A percentile compares a stretch with the other conserved stretches of the same genome.
These are phyloP conservation scores for Bombus superbus DNA, from an alignment of 1,140 invertebrate species.

Conservation along the genomic window DNA sequence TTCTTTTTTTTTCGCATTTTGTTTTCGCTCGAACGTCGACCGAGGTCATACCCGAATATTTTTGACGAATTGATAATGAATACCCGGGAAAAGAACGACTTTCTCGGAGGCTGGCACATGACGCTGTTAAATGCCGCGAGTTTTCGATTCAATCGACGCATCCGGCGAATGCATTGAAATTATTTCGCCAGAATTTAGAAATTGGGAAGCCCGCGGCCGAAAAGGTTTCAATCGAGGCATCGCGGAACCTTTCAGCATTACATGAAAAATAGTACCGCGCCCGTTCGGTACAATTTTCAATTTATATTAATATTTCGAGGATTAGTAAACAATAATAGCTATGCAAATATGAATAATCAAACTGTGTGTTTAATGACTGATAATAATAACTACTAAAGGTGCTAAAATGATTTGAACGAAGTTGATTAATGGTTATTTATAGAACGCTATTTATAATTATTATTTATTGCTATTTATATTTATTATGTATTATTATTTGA, in stretches of 20 bases:
- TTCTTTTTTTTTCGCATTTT: conserved; percentile 19
- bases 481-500: background rate
- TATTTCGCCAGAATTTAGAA: conserved; percentile 49
- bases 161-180: conserved; percentile 56
- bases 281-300: background rate
- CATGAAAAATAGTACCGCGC: background rate
- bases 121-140: conserved; percentile 56
- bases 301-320: background rate
- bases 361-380: background rate
- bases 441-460: background rate
- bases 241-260: background rate
- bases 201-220: background rate
- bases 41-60: conserved; percentile 69
- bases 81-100: conserved; percentile 61
- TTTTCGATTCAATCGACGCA: conserved; percentile 54
- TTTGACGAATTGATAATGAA: conserved; percentile 75
- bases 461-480: background rate
- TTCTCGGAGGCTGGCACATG: conserved; percentile 49
- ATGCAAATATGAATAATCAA: background rate
- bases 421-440: background rate
- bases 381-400: background rate
- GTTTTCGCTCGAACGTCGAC: conserved; percentile 59
- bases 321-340: background rate
- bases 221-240: background rate
- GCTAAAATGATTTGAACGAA: background rate